Evolutionary conservation across 2,113 vertebrate species (phyloP).

Genomic region (Calyptomena viridis): DNA sequence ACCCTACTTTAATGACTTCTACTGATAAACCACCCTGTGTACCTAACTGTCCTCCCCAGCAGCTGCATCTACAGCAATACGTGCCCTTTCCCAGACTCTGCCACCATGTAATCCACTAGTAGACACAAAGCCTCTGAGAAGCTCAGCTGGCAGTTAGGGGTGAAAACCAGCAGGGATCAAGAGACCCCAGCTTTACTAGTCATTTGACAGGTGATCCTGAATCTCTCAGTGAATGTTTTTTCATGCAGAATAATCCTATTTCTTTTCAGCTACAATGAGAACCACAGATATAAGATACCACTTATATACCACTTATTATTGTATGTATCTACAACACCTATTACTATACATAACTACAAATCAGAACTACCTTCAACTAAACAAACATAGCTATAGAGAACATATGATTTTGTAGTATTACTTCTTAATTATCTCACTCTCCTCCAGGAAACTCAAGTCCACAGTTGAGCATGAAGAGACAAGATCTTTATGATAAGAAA

Average conservation of each 20-base stretch:
- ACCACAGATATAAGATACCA: neutral
- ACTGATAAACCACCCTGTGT: neutral
- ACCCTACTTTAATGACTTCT: neutral
- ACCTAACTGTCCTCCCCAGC: neutral
- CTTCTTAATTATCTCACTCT: constrained; percentile 28
- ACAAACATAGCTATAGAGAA: neutral
- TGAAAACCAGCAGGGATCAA: neutral
- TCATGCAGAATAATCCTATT: neutral
- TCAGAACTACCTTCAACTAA: neutral
- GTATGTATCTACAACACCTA: neutral
- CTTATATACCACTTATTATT: neutral
- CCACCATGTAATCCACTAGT: neutral
- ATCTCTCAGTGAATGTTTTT: neutral
- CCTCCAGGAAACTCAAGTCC: constrained; percentile 27
- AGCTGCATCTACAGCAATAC: neutral
- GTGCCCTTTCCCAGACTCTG: neutral
- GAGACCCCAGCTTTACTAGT: neutral
- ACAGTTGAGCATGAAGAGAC: constrained; percentile 16
- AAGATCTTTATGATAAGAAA: constrained; percentile 48
- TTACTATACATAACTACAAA: neutral
- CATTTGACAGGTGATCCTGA: neutral
- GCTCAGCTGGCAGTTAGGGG: neutral
- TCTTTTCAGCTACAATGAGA: neutral
- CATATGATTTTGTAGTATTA: constrained; percentile 30
- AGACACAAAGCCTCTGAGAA: neutral